Evolutionary conservation across 2,113 vertebrate genomes (phyloP).

Genomic region (Chlamydotis undulata): DNA sequence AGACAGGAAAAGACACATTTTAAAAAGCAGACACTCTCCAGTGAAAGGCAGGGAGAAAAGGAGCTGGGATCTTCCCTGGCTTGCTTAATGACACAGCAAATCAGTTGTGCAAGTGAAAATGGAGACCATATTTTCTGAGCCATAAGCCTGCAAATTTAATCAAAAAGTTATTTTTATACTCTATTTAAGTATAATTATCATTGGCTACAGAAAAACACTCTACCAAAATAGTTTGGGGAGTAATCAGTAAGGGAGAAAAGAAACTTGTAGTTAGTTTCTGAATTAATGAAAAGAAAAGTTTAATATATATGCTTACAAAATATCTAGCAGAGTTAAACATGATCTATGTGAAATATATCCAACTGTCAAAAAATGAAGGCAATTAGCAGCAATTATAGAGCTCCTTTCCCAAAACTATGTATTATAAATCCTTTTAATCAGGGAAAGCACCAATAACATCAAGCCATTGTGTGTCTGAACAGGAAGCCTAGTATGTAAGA

Average conservation of each 20-base stretch:
- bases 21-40: background rate
- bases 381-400: slow-evolving; percentile 67
- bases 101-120: background rate
- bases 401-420: slow-evolving; percentile 57
- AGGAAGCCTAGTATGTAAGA: slow-evolving; percentile 42
- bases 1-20: background rate
- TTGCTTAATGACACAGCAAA: background rate
- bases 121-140: background rate
- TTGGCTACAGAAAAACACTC: background rate
- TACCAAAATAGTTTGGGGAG: background rate
- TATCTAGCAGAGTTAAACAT: slow-evolving; percentile 15
- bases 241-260: background rate
- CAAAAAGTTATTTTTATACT: slow-evolving; percentile 34
- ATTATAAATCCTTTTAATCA: slow-evolving; percentile 54
- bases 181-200: slow-evolving; percentile 32
- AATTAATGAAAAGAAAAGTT: slow-evolving; percentile 42
- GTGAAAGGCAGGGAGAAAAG: background rate
- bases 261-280: slow-evolving; percentile 11
- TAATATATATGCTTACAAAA: slow-evolving; percentile 58
- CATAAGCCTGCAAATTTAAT: background rate
- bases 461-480: slow-evolving; percentile 51
- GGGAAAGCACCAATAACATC: slow-evolving; percentile 32
- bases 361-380: slow-evolving; percentile 51
- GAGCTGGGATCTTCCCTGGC: background rate
- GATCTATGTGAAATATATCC: slow-evolving; percentile 51